phyloP scores from a whole-genome alignment of 30 jellyfish, hydroid and myxozoan species.

The Cassiopea andromeda region DNA sequence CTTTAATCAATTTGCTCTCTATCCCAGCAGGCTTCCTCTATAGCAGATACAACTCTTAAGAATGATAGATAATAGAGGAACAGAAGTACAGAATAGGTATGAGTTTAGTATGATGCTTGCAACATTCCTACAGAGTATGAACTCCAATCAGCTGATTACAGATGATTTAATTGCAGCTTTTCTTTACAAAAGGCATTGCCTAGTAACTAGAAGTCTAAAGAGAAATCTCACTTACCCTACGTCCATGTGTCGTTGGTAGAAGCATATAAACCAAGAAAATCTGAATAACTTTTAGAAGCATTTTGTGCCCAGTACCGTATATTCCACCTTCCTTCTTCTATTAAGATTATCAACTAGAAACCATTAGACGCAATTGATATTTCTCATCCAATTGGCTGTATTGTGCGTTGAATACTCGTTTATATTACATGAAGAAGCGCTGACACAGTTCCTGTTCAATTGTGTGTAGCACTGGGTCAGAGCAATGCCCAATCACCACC shows the following conservation, averaged over 20 bases:
- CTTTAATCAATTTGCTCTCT: too few relatives aligned
- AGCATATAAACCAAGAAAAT: neutral
- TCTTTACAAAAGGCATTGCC: neutral
- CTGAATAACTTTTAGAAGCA: neutral
- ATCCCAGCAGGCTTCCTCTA: too few relatives aligned
- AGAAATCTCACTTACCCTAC: neutral
- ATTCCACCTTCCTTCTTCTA: neutral
- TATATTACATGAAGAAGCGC: conserved; percentile 5
- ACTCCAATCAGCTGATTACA: too few relatives aligned
- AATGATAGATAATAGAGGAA: too few relatives aligned
- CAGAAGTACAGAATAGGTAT: too few relatives aligned
- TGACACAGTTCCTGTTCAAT: conserved; percentile 55
- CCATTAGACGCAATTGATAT: neutral
- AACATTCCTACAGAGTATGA: too few relatives aligned
- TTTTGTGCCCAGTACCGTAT: neutral
- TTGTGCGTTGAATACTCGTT: neutral
- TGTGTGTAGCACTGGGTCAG: conserved; percentile 69
- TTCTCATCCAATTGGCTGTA: neutral
- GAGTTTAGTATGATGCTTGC: too few relatives aligned
- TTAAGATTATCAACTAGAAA: neutral
- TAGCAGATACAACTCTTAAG: too few relatives aligned
- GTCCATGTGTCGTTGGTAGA: neutral
- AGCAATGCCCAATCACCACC: conserved; percentile 20
- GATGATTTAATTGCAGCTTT: too few relatives aligned
- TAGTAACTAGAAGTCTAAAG: neutral